Base-by-base conservation (phyloP, 2,888 invertebrate genomes). In the Gnatocerus cornutus region DNA sequence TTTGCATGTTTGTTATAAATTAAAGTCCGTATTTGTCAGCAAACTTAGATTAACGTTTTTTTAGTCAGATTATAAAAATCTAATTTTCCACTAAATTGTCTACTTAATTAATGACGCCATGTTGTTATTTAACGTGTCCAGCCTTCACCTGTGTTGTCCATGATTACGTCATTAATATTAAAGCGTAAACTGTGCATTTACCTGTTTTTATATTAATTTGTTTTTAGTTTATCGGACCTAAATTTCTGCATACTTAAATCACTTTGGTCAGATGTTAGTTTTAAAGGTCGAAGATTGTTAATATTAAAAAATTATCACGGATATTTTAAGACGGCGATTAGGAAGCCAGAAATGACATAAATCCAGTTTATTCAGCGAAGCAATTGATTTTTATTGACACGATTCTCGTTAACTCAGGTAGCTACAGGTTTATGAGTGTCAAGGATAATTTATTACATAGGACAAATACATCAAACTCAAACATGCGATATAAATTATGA, bases 361-460 rank as follows among this genome's bases (percentile, higher is more conserved):
- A 46, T 16, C 46, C 9, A 46, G 8, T 9, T 6, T 4, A 16
- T 16, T 46, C 14, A 8, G 1, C 1, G 8, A 46, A 46, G 16
- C 16, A 14, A 16, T 43, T 7, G 9, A 46, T 3, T n/a, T 8
- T 37, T 37, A n/a, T 37, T 2, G n/a, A 48, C 48, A 48, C 6
- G 53, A 39, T 55, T 8, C 13, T 55, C 13, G 27, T 10, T 46
- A 21, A 10, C 16, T n/a, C 14, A 16, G 30, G 37, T 30, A 55
- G 9, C 1, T 7, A 50, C 12, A 16, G n/a, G 13, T 21, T 21
- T 37, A 55, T 37, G 16, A 56, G 56, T 43, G 56, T 41, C 56
- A 56, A 56, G 56, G 43, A 41, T 56, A 14, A 56, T 16, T 1
- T 30, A 8, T 37, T 55, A 55, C 53, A 55, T 37, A 10, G 30